Evolutionary conservation across 64 coral and sea anemone genomes (phyloP).

Genomic region (Anthopleura sola): DNA sequence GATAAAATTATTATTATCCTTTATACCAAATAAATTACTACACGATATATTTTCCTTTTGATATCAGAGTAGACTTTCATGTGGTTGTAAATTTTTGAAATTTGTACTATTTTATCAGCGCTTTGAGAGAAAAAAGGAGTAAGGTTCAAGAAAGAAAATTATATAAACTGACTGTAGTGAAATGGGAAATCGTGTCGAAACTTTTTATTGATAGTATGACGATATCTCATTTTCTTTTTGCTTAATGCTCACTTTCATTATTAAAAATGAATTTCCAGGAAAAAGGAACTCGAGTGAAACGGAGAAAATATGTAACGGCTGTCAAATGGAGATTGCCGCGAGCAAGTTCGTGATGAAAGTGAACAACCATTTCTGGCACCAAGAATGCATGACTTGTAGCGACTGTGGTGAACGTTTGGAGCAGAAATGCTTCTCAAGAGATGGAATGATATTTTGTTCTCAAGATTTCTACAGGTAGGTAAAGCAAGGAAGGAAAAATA

Average conservation of each 20-base stretch:
- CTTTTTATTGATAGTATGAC: too few relatives aligned
- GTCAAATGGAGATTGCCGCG: conserved; percentile 9
- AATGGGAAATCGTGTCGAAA: too few relatives aligned
- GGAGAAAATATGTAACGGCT: not conserved
- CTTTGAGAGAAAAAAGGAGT: too few relatives aligned
- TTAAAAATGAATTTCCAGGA: not conserved
- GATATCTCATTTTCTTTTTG: not conserved
- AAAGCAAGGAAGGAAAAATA: too few relatives aligned
- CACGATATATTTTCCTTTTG: too few relatives aligned
- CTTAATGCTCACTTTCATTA: not conserved
- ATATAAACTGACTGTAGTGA: too few relatives aligned
- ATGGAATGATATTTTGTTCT: conserved; percentile 33
- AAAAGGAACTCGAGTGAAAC: not conserved
- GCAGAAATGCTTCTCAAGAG: conserved; percentile 34
- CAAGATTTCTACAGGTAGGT: conserved; percentile 39
- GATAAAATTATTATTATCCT: too few relatives aligned
- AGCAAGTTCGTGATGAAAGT: conserved; percentile 25
- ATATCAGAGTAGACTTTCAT: too few relatives aligned
- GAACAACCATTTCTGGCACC: conserved; percentile 26
- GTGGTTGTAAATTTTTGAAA: too few relatives aligned
- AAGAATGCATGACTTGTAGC: conserved; percentile 28
- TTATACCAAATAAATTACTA: too few relatives aligned
- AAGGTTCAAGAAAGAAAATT: too few relatives aligned
- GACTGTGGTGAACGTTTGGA: conserved; percentile 46
- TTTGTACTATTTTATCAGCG: too few relatives aligned